Percentiles rank a stretch among this genome's conserved stretches.
These are phyloP conservation scores for Ochotona curzoniae DNA, from an alignment of 2,113 vertebrate species.

Conservation along the genomic window DNA sequence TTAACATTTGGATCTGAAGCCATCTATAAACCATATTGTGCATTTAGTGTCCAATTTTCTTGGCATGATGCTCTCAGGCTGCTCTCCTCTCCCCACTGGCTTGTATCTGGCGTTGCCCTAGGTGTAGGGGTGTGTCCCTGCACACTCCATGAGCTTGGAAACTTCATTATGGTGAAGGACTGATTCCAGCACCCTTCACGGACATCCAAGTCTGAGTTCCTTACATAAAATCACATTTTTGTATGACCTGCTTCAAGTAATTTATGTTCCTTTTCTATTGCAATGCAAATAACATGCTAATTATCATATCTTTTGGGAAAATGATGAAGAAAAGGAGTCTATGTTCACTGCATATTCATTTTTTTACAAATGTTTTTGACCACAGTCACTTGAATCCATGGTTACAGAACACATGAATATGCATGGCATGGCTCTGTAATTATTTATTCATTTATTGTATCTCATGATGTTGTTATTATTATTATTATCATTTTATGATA, in stretches of 20 bases:
- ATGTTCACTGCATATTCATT: neutral
- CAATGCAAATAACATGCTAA: neutral
- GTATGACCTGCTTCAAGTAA: neutral
- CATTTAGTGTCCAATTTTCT: conserved; percentile 1
- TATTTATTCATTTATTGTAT: too few relatives aligned
- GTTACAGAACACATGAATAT: neutral
- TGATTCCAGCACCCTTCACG: too few relatives aligned
- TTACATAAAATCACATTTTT: neutral
- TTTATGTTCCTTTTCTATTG: neutral
- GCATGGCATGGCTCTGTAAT: neutral
- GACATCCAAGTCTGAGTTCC: too few relatives aligned
- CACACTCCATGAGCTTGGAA: neutral
- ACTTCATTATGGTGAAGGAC: neutral
- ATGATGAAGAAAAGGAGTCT: neutral
- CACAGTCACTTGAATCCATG: neutral
- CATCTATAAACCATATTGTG: neutral
- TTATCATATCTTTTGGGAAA: neutral
- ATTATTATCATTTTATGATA: too few relatives aligned
- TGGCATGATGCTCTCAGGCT: neutral
- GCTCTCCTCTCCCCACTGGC: neutral
- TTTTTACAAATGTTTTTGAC: neutral
- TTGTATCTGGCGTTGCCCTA: neutral
- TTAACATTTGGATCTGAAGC: neutral
- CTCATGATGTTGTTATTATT: too few relatives aligned
- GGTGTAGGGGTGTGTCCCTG: neutral